Conservation (phyloP, 2,113 vertebrate species). For the Nansenia antarctica region DNA sequence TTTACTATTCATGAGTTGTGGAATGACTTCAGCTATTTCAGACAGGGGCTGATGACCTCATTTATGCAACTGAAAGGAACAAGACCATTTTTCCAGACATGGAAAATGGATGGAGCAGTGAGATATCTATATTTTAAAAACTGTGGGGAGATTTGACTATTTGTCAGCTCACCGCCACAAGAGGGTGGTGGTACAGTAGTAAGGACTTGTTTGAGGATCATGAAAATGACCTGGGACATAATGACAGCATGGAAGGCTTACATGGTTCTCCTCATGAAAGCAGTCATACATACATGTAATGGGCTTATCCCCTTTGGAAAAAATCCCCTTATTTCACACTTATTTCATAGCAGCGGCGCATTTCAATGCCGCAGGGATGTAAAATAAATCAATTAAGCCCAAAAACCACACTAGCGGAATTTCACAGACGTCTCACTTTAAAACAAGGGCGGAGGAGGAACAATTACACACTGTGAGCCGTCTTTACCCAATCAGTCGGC, state of each 20-base stretch:
- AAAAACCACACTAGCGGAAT: too few species aligned
- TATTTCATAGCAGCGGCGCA: too few species aligned
- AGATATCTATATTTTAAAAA: constrained; percentile 4
- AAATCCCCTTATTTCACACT: too few species aligned
- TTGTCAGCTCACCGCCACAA: background rate
- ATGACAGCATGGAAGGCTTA: too few species aligned
- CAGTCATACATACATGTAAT: too few species aligned
- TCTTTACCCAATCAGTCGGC: background rate
- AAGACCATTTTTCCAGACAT: background rate
- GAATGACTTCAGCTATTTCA: background rate
- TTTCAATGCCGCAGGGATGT: too few species aligned
- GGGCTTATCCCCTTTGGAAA: too few species aligned
- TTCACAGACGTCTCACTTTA: background rate
- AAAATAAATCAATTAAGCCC: too few species aligned
- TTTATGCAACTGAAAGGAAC: background rate
- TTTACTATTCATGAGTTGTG: background rate
- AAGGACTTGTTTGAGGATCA: too few species aligned
- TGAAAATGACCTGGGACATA: too few species aligned
- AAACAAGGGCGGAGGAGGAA: background rate
- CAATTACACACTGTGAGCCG: background rate
- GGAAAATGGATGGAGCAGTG: background rate
- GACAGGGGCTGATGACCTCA: background rate
- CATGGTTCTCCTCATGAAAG: too few species aligned
- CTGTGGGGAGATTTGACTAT: background rate
- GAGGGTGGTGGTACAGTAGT: too few species aligned